Percentiles rank a stretch among this genome's conserved stretches.
phyloP scores from a whole-genome alignment of 2,888 invertebrate genomes.

The Rhingia rostrata region DNA sequence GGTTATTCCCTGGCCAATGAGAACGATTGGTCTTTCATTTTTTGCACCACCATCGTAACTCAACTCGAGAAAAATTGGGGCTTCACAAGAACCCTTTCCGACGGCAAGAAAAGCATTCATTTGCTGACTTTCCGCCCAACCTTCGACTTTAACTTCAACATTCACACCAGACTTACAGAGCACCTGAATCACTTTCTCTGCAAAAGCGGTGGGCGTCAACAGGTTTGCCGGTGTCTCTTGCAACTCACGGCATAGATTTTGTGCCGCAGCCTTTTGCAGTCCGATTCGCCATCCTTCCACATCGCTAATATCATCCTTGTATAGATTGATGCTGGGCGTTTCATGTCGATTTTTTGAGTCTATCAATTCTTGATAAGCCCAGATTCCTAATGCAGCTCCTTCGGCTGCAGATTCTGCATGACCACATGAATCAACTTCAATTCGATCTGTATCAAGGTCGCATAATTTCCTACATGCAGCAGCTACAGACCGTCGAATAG shows the following conservation, averaged over 20 bases:
- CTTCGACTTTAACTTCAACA: constrained; percentile 82
- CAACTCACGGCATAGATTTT: constrained; percentile 90
- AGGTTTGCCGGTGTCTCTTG: constrained; percentile 92
- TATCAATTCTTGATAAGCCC: constrained; percentile 86
- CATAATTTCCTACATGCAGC: constrained; percentile 85
- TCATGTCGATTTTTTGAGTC: constrained; percentile 77
- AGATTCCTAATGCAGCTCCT: constrained; percentile 88
- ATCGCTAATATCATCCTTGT: constrained; percentile 87
- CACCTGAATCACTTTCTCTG: constrained; percentile 85
- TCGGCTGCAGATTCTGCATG: constrained; percentile 92
- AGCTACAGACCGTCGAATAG: constrained; percentile 88
- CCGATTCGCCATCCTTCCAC: constrained; percentile 89
- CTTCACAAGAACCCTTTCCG: constrained; percentile 90
- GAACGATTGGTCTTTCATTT: constrained; percentile 87
- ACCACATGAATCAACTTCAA: constrained; percentile 89
- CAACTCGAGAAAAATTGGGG: constrained; percentile 91
- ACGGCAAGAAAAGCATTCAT: constrained; percentile 92
- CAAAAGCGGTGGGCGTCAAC: constrained; percentile 91
- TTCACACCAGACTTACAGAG: constrained; percentile 81
- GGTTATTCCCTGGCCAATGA: constrained; percentile 88
- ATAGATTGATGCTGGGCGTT: constrained; percentile 82
- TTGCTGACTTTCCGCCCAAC: constrained; percentile 90
- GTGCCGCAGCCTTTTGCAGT: constrained; percentile 88
- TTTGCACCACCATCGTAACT: constrained; percentile 87
- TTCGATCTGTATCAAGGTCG: constrained; percentile 84